Conservation (phyloP, 2,113 vertebrate species). For the Emydura subglobosa region DNA sequence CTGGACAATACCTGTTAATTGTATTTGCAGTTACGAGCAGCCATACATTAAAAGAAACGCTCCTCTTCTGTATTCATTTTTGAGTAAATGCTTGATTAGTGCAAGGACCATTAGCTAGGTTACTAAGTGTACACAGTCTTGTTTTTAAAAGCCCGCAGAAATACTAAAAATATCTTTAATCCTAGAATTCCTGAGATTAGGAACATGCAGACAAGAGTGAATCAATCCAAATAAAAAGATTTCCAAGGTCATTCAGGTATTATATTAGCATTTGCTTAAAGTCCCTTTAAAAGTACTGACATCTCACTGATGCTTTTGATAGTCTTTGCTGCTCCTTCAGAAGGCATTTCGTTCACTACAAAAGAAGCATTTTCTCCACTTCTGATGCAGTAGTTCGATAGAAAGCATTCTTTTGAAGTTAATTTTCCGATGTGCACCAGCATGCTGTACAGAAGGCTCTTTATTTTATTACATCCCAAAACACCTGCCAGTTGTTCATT, state of each 20-base stretch:
- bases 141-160: slow-evolving; percentile 71
- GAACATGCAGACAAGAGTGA: slow-evolving; percentile 63
- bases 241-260: slow-evolving; percentile 82
- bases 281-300: slow-evolving; percentile 70
- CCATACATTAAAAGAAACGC: slow-evolving; percentile 62
- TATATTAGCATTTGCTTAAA: slow-evolving; percentile 60
- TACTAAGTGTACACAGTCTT: slow-evolving; percentile 58
- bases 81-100: slow-evolving; percentile 72
- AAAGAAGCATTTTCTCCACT: slow-evolving; percentile 50
- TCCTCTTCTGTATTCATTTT: slow-evolving; percentile 75
- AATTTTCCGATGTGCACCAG: slow-evolving; percentile 56
- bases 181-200: slow-evolving; percentile 68
- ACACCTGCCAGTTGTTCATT: slow-evolving; percentile 43
- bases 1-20: slow-evolving; percentile 73
- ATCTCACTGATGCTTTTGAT: slow-evolving; percentile 55
- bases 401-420: slow-evolving; percentile 79
- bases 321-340: slow-evolving; percentile 70
- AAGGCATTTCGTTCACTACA: slow-evolving; percentile 61
- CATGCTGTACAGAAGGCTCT: slow-evolving; percentile 65
- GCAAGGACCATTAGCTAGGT: slow-evolving; percentile 71
- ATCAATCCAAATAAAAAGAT: slow-evolving; percentile 71
- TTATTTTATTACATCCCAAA: slow-evolving; percentile 68
- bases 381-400: slow-evolving; percentile 69
- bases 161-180: slow-evolving; percentile 71
- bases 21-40: slow-evolving; percentile 67